A percentile compares a stretch with the other conserved stretches of the same genome.
These are phyloP conservation scores for Dendroctonus ponderosae DNA, from an alignment of 1,140 invertebrate genomes.

Conservation along the genomic window DNA sequence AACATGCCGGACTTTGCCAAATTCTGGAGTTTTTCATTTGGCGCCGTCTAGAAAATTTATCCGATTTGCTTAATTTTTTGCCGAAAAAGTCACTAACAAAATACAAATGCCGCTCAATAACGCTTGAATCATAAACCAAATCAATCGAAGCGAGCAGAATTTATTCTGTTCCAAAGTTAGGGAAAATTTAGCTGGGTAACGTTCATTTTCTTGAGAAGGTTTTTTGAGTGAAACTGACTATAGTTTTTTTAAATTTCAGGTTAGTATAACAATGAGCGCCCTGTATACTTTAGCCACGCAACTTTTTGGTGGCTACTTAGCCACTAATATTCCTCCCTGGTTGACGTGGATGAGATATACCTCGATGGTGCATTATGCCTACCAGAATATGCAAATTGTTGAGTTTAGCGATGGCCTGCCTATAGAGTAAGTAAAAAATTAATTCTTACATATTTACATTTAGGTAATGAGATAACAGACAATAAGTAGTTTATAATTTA, in stretches of 20 bases:
- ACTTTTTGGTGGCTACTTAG: slow-evolving; percentile 78
- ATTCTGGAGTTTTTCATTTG: too few species aligned
- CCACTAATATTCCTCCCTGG: slow-evolving; percentile 74
- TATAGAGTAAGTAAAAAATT: slow-evolving; percentile 60
- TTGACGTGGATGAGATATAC: slow-evolving; percentile 78
- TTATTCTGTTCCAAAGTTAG: too few species aligned
- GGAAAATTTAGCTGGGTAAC: too few species aligned
- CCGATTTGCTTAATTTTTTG: too few species aligned
- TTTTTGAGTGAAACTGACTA: not conserved
- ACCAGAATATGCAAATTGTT: slow-evolving; percentile 82
- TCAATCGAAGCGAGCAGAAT: too few species aligned
- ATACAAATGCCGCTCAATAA: too few species aligned
- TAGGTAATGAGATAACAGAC: too few species aligned
- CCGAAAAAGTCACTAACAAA: not conserved
- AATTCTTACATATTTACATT: too few species aligned
- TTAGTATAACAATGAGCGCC: slow-evolving; percentile 75
- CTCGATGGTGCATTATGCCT: slow-evolving; percentile 81
- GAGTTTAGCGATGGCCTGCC: slow-evolving; percentile 73
- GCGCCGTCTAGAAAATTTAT: too few species aligned
- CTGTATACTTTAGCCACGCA: slow-evolving; percentile 79
- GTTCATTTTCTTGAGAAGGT: not conserved
- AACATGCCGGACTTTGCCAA: too few species aligned
- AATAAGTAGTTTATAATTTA: too few species aligned
- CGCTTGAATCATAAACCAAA: too few species aligned
- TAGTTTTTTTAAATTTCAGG: slow-evolving; percentile 7